Conservation (phyloP, 2,888 invertebrate species). For the Deroplatys truncata region DNA sequence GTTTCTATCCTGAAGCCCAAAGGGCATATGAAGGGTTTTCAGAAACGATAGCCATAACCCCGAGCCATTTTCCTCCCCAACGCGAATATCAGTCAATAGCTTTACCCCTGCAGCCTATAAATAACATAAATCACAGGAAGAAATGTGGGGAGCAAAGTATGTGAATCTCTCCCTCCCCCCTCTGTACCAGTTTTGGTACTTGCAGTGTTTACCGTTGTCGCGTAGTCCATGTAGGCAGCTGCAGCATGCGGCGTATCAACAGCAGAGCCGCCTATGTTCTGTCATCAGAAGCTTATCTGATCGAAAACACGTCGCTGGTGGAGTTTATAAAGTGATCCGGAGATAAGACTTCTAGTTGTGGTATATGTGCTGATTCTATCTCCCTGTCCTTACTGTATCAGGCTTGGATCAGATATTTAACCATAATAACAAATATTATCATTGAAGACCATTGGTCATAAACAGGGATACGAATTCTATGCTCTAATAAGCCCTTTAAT, state of each 20-base stretch:
- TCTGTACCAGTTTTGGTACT: neutral
- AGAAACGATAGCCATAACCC: constrained; percentile 3
- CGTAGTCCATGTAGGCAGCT: neutral
- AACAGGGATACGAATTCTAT: too few species aligned
- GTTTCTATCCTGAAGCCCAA: neutral
- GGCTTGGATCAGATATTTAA: too few species aligned
- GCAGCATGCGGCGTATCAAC: neutral
- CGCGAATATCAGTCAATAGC: neutral
- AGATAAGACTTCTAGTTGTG: neutral
- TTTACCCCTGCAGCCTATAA: neutral
- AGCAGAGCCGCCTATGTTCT: neutral
- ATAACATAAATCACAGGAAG: constrained; percentile 6
- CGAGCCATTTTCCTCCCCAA: neutral
- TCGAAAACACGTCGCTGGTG: neutral
- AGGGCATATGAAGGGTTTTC: neutral
- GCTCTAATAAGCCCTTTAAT: too few species aligned
- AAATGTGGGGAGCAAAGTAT: neutral
- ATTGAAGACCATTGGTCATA: too few species aligned
- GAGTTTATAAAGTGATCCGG: neutral
- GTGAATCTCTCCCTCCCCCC: neutral
- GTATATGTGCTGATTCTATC: too few species aligned
- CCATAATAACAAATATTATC: too few species aligned
- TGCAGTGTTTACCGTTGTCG: neutral
- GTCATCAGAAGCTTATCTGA: neutral
- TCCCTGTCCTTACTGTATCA: too few species aligned